Evolutionary conservation across 1,140 invertebrate genomes (phyloP).

Genomic region (Megathymus violae): DNA sequence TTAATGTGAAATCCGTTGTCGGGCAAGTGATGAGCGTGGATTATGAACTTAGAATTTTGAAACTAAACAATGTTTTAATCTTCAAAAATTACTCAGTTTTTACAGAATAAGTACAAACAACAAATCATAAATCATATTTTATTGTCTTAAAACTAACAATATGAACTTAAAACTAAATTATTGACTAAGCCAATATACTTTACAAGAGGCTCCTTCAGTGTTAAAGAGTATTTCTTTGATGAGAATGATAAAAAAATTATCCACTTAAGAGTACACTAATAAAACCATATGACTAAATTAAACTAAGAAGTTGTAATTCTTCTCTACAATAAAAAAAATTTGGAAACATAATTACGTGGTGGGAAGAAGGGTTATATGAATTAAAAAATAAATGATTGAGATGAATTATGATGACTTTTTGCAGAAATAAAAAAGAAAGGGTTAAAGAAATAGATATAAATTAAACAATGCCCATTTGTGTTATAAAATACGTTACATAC

Average conservation of each 20-base stretch:
- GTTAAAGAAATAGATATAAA: no score
- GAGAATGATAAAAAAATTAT: conserved; percentile 26
- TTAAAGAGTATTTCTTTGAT: conserved; percentile 47
- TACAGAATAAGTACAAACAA: conserved; percentile 4
- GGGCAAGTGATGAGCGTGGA: no score
- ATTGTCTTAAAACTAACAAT: conserved; percentile 46
- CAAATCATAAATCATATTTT: conserved; percentile 35
- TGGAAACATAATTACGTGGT: conserved; percentile 3
- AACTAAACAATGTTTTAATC: no score
- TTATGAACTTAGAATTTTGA: no score
- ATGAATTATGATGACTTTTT: no score
- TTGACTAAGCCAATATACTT: conserved; percentile 35
- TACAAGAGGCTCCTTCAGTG: conserved; percentile 27
- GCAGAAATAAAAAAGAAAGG: no score
- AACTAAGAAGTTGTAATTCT: conserved; percentile 6
- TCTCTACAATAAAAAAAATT: not conserved
- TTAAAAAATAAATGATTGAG: no score
- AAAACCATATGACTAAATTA: conserved; percentile 21
- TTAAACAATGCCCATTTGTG: no score
- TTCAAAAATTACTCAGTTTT: no score
- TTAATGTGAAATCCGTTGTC: no score
- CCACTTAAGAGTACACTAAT: conserved; percentile 11
- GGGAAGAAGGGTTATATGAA: not conserved
- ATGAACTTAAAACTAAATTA: conserved; percentile 42
- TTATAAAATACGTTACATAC: no score